These are phyloP conservation scores for Astyanax mexicanus DNA, from an alignment of 2,797 vertebrate species.

Conservation along the genomic window DNA sequence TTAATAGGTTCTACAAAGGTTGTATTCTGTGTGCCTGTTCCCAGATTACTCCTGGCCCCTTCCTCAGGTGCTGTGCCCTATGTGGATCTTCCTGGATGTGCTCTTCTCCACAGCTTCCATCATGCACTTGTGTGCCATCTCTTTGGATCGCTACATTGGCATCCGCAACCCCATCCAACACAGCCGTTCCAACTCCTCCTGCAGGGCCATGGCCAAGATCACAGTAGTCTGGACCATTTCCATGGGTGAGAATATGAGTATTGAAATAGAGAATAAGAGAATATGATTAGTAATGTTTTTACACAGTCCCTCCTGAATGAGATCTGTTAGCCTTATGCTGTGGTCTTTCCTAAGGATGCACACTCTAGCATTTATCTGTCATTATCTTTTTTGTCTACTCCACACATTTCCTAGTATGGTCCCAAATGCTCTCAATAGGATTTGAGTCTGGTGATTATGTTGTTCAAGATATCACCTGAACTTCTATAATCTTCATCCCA, in stretches of 20 bases:
- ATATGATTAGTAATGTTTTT: not conserved
- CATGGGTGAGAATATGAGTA: conserved; percentile 73
- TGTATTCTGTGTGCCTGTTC: not conserved
- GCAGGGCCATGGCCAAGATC: conserved; percentile 89
- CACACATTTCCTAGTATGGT: too few relatives aligned
- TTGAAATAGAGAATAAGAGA: conserved; percentile 14
- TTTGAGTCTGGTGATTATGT: too few relatives aligned
- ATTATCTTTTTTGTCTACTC: too few relatives aligned
- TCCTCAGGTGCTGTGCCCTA: conserved; percentile 83
- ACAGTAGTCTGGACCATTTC: conserved; percentile 88
- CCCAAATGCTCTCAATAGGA: too few relatives aligned
- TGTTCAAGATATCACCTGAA: too few relatives aligned
- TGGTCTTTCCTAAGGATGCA: too few relatives aligned
- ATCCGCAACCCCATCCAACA: conserved; percentile 89
- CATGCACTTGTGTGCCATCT: conserved; percentile 91
- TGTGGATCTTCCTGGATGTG: conserved; percentile 90
- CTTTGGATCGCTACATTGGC: conserved; percentile 88
- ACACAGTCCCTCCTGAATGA: not conserved
- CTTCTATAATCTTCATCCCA: too few relatives aligned
- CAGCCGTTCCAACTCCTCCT: conserved; percentile 86
- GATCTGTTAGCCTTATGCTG: too few relatives aligned
- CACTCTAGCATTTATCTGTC: too few relatives aligned
- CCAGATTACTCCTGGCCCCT: conserved; percentile 88
- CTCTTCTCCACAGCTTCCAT: conserved; percentile 90
- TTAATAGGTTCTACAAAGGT: not conserved